Evolutionary conservation across 2,113 vertebrate genomes (phyloP), one percentile per base, ranked within the genome.

Genomic region (Tichodroma muraria): DNA sequence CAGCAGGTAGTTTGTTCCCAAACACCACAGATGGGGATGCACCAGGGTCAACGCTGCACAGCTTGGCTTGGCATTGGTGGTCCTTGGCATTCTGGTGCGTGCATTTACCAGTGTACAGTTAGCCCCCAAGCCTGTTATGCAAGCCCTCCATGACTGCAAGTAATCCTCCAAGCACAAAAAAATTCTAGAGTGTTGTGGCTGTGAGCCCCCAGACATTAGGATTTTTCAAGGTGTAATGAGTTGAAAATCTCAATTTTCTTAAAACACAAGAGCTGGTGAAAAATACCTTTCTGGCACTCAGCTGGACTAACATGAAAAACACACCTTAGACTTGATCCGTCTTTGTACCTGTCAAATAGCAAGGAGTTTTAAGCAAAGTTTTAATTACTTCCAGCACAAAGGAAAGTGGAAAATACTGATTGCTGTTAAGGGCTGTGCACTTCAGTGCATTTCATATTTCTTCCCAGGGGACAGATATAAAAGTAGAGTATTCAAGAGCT

Each of bases 381-480:
- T 94, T 91, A 91, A 90, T 91, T 93, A 61, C 71, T 44, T 94
- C 56, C 37, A 84, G 53, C 69, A 56, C 81, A 91, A 85, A 81
- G 52, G 50, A 31, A 76, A 82, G 35, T 79, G 57, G 73, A 82
- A 94, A 91, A 59, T 44, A 16, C 19, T 12, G 3, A 30, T 71
- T 68, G 37, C 79, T 76, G 33, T 85, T 73, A 40, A 80, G 42
- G 53, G 30, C 73, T 61, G 28, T 56, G n/a, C 15, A 1, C 85
- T 95, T 94, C 47, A 88, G 38, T 1, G 3, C 47, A 63, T 73
- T 96, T 94, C 37, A 8, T 88, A 15, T 88, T 94, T 73, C 53
- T 82, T 89, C 88, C 85, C 71, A 88, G 47, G 52, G 44, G 71
- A 85, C 60, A 40, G 13, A 76, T 69, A 28, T 89, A 53, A 81